Evolutionary conservation across 1,140 invertebrate genomes (phyloP).

Genomic region (Hirudo medicinalis): DNA sequence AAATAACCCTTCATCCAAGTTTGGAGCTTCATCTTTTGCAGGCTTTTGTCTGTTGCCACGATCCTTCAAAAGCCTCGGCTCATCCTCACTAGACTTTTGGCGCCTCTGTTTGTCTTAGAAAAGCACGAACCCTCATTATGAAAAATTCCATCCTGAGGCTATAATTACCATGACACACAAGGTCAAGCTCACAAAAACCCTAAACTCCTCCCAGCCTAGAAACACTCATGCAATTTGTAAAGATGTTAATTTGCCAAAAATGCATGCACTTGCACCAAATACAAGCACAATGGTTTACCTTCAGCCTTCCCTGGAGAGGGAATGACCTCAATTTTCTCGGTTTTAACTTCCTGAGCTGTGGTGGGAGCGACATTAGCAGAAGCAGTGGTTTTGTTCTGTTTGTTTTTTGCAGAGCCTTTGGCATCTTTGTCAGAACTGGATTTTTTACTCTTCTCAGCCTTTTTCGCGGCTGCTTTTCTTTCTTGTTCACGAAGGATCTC

Average conservation of each 20-base stretch:
- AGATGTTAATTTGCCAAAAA: too few relatives aligned
- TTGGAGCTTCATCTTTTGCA: background rate
- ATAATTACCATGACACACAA: too few relatives aligned
- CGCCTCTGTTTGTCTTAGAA: background rate
- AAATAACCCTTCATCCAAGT: too few relatives aligned
- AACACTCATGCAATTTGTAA: too few relatives aligned
- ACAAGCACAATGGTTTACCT: background rate
- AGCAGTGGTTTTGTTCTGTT: background rate
- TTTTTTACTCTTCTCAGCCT: constrained; percentile 3
- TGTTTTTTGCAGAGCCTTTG: constrained; percentile 4
- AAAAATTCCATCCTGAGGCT: too few relatives aligned
- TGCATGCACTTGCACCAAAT: too few relatives aligned
- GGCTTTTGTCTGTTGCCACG: constrained; percentile 1
- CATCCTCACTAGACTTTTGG: background rate
- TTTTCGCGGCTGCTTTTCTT: background rate
- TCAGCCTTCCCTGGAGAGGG: constrained; percentile 4
- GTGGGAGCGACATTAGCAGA: background rate
- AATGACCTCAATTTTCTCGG: background rate
- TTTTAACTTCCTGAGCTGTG: background rate
- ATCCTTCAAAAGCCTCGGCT: constrained; percentile 8
- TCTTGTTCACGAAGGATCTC: background rate
- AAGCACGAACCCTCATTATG: too few relatives aligned
- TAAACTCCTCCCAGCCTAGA: too few relatives aligned
- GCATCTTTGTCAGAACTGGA: background rate
- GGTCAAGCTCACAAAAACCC: too few relatives aligned